Conservation (phyloP, 2,113 vertebrate genomes). For the Zingel zingel region DNA sequence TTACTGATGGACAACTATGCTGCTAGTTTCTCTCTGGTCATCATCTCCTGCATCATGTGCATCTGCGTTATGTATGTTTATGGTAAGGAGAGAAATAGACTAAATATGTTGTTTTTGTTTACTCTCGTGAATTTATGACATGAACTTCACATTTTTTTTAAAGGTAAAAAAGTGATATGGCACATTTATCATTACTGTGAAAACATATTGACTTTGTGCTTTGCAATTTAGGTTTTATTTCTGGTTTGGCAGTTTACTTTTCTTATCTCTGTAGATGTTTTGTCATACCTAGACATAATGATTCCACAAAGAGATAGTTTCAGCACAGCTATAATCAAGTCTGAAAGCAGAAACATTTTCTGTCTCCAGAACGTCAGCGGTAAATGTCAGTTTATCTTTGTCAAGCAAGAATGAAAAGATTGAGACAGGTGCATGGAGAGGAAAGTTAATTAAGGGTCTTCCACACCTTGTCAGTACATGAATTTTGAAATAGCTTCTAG, state of each 20-base stretch:
- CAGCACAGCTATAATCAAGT: neutral
- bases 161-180: neutral
- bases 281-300: neutral
- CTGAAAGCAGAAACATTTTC: neutral
- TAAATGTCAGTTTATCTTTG: neutral
- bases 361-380: neutral
- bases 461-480: too few relatives aligned
- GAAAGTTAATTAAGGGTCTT: too few relatives aligned
- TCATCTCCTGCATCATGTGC: slow-evolving; percentile 99
- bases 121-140: neutral
- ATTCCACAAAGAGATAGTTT: neutral
- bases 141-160: neutral
- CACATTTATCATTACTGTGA: neutral
- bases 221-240: neutral
- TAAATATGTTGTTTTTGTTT: neutral
- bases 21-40: slow-evolving; percentile 96
- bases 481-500: neutral
- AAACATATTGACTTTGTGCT: neutral
- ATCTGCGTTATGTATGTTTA: slow-evolving; percentile 98
- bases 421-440: neutral
- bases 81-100: slow-evolving; percentile 81
- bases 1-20: slow-evolving; percentile 98
- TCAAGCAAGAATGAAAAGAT: neutral
- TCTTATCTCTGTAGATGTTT: neutral
- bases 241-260: neutral